Conservation (phyloP, 2,888 invertebrate species). For the Acheta domesticus region DNA sequence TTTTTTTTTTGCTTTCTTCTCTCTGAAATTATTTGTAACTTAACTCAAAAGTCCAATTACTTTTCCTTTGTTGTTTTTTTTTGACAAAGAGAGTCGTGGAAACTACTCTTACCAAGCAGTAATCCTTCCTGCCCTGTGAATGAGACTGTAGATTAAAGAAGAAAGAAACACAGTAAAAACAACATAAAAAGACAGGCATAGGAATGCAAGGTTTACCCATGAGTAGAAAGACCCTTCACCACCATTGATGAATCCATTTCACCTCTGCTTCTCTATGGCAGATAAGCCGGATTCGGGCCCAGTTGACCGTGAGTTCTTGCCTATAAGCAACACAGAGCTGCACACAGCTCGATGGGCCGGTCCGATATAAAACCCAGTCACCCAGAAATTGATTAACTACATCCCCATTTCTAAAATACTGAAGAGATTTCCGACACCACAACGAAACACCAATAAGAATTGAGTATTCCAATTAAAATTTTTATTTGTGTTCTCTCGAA, state of each 20-base stretch:
- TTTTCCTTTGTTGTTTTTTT: too few species aligned
- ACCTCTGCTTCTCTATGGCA: conserved; percentile 1
- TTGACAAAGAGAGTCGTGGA: too few species aligned
- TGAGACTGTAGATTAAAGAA: not conserved
- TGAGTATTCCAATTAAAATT: too few species aligned
- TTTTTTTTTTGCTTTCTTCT: too few species aligned
- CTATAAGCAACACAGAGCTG: conserved; percentile 26
- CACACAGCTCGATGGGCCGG: not conserved
- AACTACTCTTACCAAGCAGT: too few species aligned
- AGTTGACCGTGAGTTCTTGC: conserved; percentile 27
- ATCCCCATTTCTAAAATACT: not conserved
- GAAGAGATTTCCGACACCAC: too few species aligned
- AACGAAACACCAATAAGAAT: too few species aligned
- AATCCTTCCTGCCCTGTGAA: too few species aligned
- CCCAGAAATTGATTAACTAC: not conserved
- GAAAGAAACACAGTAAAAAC: conserved; percentile 30
- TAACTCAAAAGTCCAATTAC: too few species aligned
- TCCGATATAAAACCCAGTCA: not conserved
- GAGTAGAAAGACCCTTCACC: not conserved
- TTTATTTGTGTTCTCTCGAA: too few species aligned
- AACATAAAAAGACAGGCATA: conserved; percentile 28
- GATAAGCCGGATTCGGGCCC: not conserved
- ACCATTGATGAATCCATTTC: not conserved
- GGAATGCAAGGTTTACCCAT: conserved; percentile 25
- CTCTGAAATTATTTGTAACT: too few species aligned